Evolutionary conservation across 2,113 vertebrate species (phyloP).

Genomic region (Mirounga angustirostris): DNA sequence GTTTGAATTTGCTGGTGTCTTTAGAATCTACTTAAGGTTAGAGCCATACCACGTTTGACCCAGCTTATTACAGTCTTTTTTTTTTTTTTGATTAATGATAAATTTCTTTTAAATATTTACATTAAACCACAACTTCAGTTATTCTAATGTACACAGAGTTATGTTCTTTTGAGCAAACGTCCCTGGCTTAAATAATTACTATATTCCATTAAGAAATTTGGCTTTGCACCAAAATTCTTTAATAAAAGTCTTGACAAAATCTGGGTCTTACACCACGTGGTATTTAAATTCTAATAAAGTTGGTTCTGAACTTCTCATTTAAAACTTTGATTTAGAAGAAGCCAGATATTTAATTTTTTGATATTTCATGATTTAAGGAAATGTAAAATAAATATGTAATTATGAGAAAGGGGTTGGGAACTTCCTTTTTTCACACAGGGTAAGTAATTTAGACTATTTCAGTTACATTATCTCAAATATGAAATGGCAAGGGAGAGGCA

Average conservation of each 20-base stretch:
- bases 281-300: conserved; percentile 9
- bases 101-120: neutral
- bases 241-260: neutral
- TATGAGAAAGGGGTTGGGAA: neutral
- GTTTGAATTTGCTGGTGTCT: neutral
- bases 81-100: neutral
- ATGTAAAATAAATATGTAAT: neutral
- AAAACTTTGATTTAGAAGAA: neutral
- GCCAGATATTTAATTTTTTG: neutral
- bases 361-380: neutral
- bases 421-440: neutral
- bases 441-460: neutral
- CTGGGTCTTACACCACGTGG: neutral
- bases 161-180: neutral
- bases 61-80: neutral
- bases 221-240: neutral
- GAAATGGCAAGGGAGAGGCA: neutral
- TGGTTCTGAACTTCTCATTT: neutral
- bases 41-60: neutral
- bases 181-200: neutral
- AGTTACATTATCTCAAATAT: neutral
- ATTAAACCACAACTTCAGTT: neutral
- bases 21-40: neutral
- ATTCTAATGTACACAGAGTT: neutral
- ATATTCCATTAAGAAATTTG: neutral